Conservation (phyloP, 2,797 vertebrate species). For the Onychomys torridus region DNA sequence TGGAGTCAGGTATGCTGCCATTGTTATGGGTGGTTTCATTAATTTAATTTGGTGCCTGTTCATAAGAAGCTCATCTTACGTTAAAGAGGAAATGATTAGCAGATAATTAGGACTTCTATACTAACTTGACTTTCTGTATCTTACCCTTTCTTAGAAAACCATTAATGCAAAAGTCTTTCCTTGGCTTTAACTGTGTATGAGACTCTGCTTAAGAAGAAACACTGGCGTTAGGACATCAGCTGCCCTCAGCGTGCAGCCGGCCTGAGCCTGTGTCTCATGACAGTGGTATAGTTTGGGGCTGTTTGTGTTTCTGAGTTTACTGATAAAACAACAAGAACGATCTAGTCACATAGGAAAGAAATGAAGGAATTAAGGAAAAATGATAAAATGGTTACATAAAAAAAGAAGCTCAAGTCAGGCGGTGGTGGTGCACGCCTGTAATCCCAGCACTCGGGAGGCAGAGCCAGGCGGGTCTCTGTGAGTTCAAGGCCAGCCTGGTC, state of each 20-base stretch:
- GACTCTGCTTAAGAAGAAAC: background rate
- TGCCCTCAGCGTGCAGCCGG: background rate
- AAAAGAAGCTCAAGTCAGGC: background rate
- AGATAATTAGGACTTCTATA: background rate
- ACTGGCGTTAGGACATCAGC: background rate
- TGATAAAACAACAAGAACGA: background rate
- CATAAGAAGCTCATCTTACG: too few species aligned
- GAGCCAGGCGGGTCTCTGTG: too few species aligned
- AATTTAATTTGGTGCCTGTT: too few species aligned
- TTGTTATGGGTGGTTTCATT: too few species aligned
- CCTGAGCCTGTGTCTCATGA: background rate
- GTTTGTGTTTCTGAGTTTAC: constrained; percentile 27
- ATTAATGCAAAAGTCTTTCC: background rate
- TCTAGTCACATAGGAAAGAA: background rate
- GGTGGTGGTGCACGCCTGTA: too few species aligned
- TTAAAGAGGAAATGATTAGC: background rate
- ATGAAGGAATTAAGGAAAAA: background rate
- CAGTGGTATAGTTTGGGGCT: background rate
- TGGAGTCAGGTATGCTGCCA: too few species aligned
- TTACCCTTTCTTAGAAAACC: background rate
- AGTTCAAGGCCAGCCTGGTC: too few species aligned
- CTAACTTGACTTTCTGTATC: background rate
- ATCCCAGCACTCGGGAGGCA: too few species aligned
- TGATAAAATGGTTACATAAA: background rate
- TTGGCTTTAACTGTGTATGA: background rate